Percentiles rank a stretch among this genome's conserved stretches.
Evolutionary conservation across 2,113 vertebrate species (phyloP).

Genomic region (Piaya cayana): DNA sequence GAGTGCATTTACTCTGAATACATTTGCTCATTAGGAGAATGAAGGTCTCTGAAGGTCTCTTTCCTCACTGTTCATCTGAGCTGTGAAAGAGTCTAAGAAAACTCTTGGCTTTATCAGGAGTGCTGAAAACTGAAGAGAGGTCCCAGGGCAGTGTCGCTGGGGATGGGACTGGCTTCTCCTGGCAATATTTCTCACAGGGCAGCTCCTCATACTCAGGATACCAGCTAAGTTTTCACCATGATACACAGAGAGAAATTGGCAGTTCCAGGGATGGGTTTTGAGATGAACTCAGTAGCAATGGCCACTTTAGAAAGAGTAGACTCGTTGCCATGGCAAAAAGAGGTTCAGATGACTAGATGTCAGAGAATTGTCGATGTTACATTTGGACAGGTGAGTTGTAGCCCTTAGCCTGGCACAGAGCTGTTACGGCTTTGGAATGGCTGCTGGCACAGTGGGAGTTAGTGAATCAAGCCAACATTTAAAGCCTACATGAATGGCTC

Average conservation of each 20-base stretch:
- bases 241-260: neutral
- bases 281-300: neutral
- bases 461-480: neutral
- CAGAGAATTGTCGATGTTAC: neutral
- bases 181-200: neutral
- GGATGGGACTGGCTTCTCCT: neutral
- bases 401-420: neutral
- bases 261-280: neutral
- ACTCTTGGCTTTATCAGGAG: neutral
- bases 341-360: neutral
- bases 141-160: neutral
- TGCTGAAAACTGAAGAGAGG: neutral
- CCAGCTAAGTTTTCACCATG: neutral
- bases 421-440: neutral
- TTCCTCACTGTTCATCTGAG: neutral
- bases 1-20: slow-evolving; percentile 2
- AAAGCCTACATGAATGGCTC: neutral
- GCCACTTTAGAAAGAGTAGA: neutral
- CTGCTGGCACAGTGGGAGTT: neutral
- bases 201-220: neutral
- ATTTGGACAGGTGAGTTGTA: neutral
- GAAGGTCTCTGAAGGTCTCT: slow-evolving; percentile 45
- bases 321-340: neutral
- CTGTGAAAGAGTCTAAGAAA: neutral
- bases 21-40: slow-evolving; percentile 39